phyloP scores from a whole-genome alignment of 1,140 invertebrate genomes.

The Bombus soroeensis region DNA sequence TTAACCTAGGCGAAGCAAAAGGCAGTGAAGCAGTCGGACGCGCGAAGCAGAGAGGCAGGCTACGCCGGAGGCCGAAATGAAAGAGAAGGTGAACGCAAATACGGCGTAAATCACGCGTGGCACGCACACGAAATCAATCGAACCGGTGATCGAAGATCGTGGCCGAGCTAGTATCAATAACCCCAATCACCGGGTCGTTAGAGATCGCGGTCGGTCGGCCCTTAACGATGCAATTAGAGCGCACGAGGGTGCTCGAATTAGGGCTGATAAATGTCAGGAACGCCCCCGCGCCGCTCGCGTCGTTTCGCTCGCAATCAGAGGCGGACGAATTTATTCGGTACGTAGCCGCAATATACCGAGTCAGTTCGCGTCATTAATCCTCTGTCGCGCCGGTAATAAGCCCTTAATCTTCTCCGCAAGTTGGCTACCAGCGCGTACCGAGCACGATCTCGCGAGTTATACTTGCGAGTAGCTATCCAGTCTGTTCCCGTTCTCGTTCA shows the following conservation, averaged over 20 bases:
- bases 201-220: slow-evolving; percentile 4
- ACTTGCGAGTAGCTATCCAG: neutral
- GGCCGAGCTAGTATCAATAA: slow-evolving; percentile 39
- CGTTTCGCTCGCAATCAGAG: slow-evolving; percentile 48
- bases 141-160: slow-evolving; percentile 37
- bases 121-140: slow-evolving; percentile 44
- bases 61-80: slow-evolving; percentile 41
- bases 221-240: slow-evolving; percentile 58
- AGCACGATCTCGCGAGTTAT: neutral
- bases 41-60: neutral
- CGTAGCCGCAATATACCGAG: slow-evolving; percentile 37
- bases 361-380: slow-evolving; percentile 55
- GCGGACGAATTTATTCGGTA: slow-evolving; percentile 59
- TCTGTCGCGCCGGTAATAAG: slow-evolving; percentile 62
- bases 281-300: slow-evolving; percentile 39
- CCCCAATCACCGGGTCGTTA: slow-evolving; percentile 48
- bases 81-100: slow-evolving; percentile 51
- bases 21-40: neutral
- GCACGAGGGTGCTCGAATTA: slow-evolving; percentile 45
- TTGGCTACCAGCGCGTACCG: slow-evolving; percentile 39
- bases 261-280: slow-evolving; percentile 55
- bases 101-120: slow-evolving; percentile 46
- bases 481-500: neutral
- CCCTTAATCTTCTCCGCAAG: slow-evolving; percentile 53
- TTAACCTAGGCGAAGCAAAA: slow-evolving; percentile 13